Base-by-base conservation (phyloP, 2,113 vertebrate species). In the Hipposideros armiger region DNA sequence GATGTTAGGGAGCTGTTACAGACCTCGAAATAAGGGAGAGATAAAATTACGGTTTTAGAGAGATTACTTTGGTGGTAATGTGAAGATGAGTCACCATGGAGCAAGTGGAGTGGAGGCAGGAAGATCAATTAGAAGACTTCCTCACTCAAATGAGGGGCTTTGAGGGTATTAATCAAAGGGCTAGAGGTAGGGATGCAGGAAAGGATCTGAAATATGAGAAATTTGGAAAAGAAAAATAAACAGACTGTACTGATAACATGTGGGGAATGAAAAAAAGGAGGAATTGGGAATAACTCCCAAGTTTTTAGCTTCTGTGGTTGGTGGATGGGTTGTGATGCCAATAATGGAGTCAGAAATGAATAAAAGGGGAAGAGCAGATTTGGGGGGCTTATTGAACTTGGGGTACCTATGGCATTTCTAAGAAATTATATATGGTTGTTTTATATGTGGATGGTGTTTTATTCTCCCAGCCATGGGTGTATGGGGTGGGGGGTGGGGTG, bases 151-250 rank as follows among this genome's bases (percentile, higher is more conserved):
- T 86, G 47, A 82, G 62, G 52, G 40, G 47, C 47, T 85, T 74
- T 73, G 32, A 91, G 32, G 24, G 2, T 94, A 72, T 89, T 54
- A 72, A 89, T 78, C 36, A 64, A 89, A 30, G 15, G 76, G n/a
- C 30, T 80, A 70, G 66, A 74, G 1, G 4, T 76, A 74, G 62
- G 54, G 22, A 36, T 93, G 19, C 62, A 81, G 52, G 90, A 64
- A 62, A 91, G 15, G 28, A 89, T 74, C 22, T 91, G 40, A 85
- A 89, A 76, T 81, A 17, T 40, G 30, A 76, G 62, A 76, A 70
- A 89, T 94, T 81, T 86, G 84, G 19, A 92, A 90, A 87, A 32
- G 32, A 62, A 91, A 87, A 90, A 70, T 62, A 4, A 95, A 15
- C 62, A 83, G 32, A 62, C 32, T 56, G 5, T 83, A 60, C 16